These are phyloP conservation scores for Pangasianodon hypophthalmus DNA, from an alignment of 2,113 vertebrate species.

Conservation along the genomic window DNA sequence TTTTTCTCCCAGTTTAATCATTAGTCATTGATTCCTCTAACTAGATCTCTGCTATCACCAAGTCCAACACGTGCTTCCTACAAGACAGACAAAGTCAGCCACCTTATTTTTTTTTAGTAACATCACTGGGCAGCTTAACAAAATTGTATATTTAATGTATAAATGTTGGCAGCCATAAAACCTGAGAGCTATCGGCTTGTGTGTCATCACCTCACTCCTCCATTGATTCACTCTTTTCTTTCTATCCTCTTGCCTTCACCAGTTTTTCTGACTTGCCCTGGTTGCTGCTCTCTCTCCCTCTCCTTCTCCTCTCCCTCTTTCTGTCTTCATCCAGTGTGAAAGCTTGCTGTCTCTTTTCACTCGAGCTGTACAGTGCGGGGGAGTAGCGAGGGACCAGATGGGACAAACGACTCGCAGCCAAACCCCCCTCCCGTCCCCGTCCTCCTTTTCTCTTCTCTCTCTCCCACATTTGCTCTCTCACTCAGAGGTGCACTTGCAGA, in stretches of 20 bases:
- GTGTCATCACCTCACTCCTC: slow-evolving; percentile 18
- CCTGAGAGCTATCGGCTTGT: too few species aligned
- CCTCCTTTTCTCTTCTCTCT: slow-evolving; percentile 36
- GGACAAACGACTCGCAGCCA: slow-evolving; percentile 54
- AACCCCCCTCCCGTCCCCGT: slow-evolving; percentile 42
- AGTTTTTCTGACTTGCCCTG: slow-evolving; percentile 31
- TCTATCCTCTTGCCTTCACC: slow-evolving; percentile 35
- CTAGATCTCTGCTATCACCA: neutral
- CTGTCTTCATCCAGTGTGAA: slow-evolving; percentile 50
- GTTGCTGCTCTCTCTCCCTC: neutral
- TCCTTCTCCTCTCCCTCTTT: slow-evolving; percentile 5
- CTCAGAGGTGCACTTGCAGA: slow-evolving; percentile 45
- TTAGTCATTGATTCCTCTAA: neutral
- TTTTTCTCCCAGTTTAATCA: neutral
- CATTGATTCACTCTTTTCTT: neutral
- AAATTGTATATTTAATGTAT: neutral
- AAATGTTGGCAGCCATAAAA: neutral
- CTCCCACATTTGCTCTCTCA: slow-evolving; percentile 39
- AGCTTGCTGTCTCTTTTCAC: slow-evolving; percentile 49
- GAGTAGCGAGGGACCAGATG: slow-evolving; percentile 57
- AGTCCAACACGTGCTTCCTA: neutral
- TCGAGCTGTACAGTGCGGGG: slow-evolving; percentile 53
- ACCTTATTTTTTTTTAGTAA: neutral
- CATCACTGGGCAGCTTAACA: neutral
- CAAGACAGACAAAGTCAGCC: neutral